A percentile compares a stretch with the other conserved stretches of the same genome.
Conservation (phyloP, 2,797 vertebrate genomes). For the Otolemur crassicaudatus region DNA sequence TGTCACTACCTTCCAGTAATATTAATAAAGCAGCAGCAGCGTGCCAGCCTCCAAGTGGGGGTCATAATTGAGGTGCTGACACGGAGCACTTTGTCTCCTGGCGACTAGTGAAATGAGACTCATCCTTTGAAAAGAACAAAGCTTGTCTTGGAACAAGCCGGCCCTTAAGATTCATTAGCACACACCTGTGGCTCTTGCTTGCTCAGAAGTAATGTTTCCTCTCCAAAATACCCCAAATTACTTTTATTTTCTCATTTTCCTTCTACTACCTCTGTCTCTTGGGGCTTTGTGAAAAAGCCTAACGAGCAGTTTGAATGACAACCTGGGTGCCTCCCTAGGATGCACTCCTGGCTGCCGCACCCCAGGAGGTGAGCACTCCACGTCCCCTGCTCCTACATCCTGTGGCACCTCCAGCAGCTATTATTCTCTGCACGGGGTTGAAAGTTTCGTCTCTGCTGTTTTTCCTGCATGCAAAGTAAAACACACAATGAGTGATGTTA, state of each 20-base stretch:
- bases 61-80: not conserved
- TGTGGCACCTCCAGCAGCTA: not conserved
- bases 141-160: not conserved
- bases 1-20: not conserved
- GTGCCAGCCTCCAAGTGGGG: not conserved
- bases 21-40: conserved; percentile 1
- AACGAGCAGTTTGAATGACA: conserved; percentile 10
- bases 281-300: not conserved
- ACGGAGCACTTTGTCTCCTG: not conserved
- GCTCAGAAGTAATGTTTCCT: conserved; percentile 15
- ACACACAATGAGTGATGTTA: conserved; percentile 38
- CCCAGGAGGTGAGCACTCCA: not conserved
- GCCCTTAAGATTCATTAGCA: not conserved
- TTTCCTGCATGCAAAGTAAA: not conserved
- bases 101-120: not conserved
- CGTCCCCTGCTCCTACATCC: not conserved
- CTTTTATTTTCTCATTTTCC: conserved; percentile 50
- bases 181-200: not conserved
- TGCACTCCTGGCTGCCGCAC: not conserved
- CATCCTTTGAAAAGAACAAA: not conserved
- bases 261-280: not conserved
- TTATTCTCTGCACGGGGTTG: not conserved
- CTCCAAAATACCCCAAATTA: not conserved
- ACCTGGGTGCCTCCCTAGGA: not conserved
- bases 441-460: not conserved